Base-by-base conservation (phyloP, 2,888 invertebrate genomes). In the Caenorhabditis uteleia region DNA sequence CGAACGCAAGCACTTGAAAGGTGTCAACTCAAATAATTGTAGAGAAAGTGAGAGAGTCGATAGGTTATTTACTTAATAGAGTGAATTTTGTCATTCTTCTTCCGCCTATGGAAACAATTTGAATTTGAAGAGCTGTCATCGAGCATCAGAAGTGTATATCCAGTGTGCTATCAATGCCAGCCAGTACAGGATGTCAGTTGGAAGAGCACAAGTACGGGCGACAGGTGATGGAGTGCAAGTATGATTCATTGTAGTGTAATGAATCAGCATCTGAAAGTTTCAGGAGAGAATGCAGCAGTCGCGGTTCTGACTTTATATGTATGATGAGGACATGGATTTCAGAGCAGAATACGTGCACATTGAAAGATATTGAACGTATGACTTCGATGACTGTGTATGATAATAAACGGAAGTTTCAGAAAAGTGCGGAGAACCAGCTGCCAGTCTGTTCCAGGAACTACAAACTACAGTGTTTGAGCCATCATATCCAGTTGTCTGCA, bases 291-390 rank as follows among this genome's bases (percentile, higher is more conserved):
- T 82, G 82, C 59, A 55, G 51, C 7, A 29, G 54, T 8, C 59
- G 67, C 4, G 72, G 67, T n/a, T 67, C 68, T 4, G 75, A 78
- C 38, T 75, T 82, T 44, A 67, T 78, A 29, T 82, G 82, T 45
- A 67, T 77, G 51, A 76, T 82, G 77, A 55, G 74, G 45, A 74
- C 73, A 2, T 82, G 82, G 82, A 75, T 82, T 21, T 75, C 77
- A 7, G 80, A 79, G 44, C 81, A 82, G 53, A 79, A 79, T 42
- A 69, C 75, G 8, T 82, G 82, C 68, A 80, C 78, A 3, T 20
- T 76, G 44, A 67, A 67, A 21, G 75, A 76, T 34, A 74, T 76
- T 31, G 59, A 74, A 10, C 42, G 61, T 55, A 25, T 56, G 23
- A 16, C 10, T 16, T 31, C 23, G 31, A 39, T 42, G 20, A 29